Conservation (phyloP, 30 jellyfish, hydroid and myxozoan species). For the Morbakka virulenta region DNA sequence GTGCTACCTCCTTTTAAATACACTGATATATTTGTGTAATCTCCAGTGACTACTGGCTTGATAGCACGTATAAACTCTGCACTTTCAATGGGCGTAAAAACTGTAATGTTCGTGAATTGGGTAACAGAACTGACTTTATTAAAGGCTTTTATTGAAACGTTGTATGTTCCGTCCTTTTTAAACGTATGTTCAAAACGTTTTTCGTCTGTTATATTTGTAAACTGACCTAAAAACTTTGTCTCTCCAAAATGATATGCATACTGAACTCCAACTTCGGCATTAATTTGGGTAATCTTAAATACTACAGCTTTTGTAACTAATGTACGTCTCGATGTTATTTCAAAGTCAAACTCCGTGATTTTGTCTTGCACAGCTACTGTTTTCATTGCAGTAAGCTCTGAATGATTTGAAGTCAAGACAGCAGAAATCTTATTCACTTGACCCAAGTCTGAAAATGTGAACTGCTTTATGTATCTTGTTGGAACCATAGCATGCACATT, state of each 20-base stretch:
- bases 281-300: slow-evolving; percentile 13
- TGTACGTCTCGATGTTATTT: not conserved
- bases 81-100: not conserved
- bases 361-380: slow-evolving; percentile 21
- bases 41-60: slow-evolving; percentile 52
- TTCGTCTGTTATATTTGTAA: not conserved
- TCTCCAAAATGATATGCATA: slow-evolving; percentile 42
- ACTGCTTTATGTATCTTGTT: slow-evolving; percentile 41
- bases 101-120: slow-evolving; percentile 15
- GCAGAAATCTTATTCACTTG: slow-evolving; percentile 28
- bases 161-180: slow-evolving; percentile 36
- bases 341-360: slow-evolving; percentile 19
- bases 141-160: slow-evolving; percentile 46
- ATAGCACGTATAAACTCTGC: slow-evolving; percentile 23
- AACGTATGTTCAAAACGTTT: slow-evolving; percentile 9
- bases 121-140: slow-evolving; percentile 21
- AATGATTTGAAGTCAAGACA: slow-evolving; percentile 31
- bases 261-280: slow-evolving; percentile 47
- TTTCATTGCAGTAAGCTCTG: slow-evolving; percentile 2
- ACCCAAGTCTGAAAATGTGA: slow-evolving; percentile 28
- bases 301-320: slow-evolving; percentile 9
- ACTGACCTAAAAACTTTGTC: slow-evolving; percentile 41
- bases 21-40: slow-evolving; percentile 16
- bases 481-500: slow-evolving; percentile 41
- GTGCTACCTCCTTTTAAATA: slow-evolving; percentile 19